Percentiles rank a stretch among this genome's conserved stretches.
These are phyloP conservation scores for Acholoe squamosa DNA, from an alignment of 2,888 invertebrate genomes.

Conservation along the genomic window DNA sequence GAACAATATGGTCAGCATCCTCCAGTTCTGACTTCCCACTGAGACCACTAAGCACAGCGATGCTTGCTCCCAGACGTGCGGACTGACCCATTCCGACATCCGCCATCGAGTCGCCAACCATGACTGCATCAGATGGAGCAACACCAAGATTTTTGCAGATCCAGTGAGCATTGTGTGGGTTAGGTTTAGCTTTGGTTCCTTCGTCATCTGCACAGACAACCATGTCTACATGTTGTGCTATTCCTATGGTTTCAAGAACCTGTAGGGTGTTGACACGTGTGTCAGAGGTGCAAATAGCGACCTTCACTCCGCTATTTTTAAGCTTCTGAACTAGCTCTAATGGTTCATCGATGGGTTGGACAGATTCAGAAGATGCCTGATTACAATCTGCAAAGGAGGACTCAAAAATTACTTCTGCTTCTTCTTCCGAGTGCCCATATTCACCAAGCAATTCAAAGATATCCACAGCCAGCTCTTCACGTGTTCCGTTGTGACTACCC, in stretches of 20 bases:
- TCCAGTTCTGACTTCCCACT: conserved; percentile 74
- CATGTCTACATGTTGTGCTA: conserved; percentile 81
- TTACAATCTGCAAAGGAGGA: neutral
- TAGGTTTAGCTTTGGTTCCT: conserved; percentile 81
- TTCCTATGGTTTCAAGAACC: conserved; percentile 74
- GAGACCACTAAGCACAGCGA: conserved; percentile 83
- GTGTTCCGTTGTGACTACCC: neutral
- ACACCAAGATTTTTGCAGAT: conserved; percentile 80
- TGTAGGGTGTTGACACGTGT: conserved; percentile 74
- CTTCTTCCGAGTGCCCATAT: neutral
- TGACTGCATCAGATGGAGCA: conserved; percentile 76
- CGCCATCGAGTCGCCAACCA: conserved; percentile 84
- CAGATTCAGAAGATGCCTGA: neutral
- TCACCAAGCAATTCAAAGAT: neutral
- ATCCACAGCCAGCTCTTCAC: neutral
- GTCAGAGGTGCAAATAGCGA: conserved; percentile 84
- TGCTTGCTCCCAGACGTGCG: conserved; percentile 81
- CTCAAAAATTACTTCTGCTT: neutral
- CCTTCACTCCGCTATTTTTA: conserved; percentile 81
- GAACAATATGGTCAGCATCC: conserved; percentile 76
- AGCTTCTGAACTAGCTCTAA: conserved; percentile 71
- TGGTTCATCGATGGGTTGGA: conserved; percentile 65
- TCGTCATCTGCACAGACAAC: conserved; percentile 84
- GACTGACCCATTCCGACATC: conserved; percentile 83
- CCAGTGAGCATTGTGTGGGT: conserved; percentile 80